phyloP scores from a whole-genome alignment of 2,888 invertebrate genomes.

The Isoperla grammatica region DNA sequence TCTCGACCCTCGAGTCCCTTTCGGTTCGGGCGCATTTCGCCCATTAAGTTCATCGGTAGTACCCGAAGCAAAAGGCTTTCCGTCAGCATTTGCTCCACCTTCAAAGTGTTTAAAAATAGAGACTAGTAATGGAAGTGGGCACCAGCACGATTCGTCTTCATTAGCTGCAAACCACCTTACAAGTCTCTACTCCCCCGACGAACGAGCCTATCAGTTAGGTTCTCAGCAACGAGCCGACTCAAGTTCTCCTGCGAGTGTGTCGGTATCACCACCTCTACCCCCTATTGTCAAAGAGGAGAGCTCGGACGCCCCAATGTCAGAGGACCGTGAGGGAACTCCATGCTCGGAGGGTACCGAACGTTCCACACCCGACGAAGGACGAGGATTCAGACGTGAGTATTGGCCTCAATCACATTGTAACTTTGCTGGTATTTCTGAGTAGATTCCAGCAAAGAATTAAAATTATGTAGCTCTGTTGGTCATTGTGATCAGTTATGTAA shows the following conservation, averaged over 20 bases:
- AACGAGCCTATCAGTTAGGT: conserved; percentile 36
- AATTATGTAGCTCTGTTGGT: too few relatives aligned
- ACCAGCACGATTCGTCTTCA: conserved; percentile 24
- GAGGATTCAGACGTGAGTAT: conserved; percentile 45
- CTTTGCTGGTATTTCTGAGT: too few relatives aligned
- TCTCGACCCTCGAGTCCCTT: conserved; percentile 55
- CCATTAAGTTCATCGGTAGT: conserved; percentile 52
- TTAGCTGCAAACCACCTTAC: conserved; percentile 27
- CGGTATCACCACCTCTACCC: conserved; percentile 48
- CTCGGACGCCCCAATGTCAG: conserved; percentile 53
- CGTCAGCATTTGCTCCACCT: conserved; percentile 61
- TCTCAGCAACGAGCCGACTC: conserved; percentile 43
- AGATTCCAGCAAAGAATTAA: too few relatives aligned
- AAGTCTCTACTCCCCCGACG: conserved; percentile 38
- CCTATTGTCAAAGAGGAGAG: conserved; percentile 50
- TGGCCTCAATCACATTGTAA: too few relatives aligned
- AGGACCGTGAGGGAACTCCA: conserved; percentile 46
- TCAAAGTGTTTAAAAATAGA: conserved; percentile 55
- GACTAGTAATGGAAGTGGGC: conserved; percentile 37
- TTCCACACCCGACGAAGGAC: conserved; percentile 47
- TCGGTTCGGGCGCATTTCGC: conserved; percentile 54
- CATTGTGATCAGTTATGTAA: too few relatives aligned
- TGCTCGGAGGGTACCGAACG: conserved; percentile 47
- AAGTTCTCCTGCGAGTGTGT: conserved; percentile 56
- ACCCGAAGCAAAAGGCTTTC: conserved; percentile 46